Base-by-base conservation (phyloP, 2,113 vertebrate genomes). In the Pollimyrus isidori region DNA sequence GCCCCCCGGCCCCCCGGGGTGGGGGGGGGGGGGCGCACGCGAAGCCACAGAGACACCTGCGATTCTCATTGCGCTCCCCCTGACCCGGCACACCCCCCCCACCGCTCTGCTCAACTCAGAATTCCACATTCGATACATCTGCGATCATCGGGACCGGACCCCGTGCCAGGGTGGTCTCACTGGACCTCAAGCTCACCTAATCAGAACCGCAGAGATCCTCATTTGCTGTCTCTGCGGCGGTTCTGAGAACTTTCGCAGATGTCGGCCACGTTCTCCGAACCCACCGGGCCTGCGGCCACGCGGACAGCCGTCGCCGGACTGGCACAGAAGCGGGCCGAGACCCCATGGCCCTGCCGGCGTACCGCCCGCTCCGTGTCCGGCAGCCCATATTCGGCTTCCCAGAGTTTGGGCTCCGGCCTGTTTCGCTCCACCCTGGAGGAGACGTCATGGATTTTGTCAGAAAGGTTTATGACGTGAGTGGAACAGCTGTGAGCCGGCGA, bases 231-330 rank as follows among this genome's bases (percentile, higher is more conserved):
- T 90, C 93, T 91, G 92, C 94, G 93, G 93, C 91, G 94, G 93
- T 93, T 91, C 89, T 88, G 89, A 94, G 93, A 91, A 88, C 90
- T 93, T 96, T 95, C 93, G 93, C 95, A 96, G 95, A 96, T 96
- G 95, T 96, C 30, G 91, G 91, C 89, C 82, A 17, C 87, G 11
- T 56, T 83, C 88, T 89, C 45, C 45, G 89, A 76, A 53, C 35
- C 84, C 52, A 83, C 30, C 9, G 46, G 39, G 49, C 82, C 88
- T 82, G 39, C 30, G 90, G 90, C 88, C 87, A 23, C 23, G 56
- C 50, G 53, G 26, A 80, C 82, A 82, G 7, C 56, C 89, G 46
- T 49, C 46, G 23, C 30, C 17, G 23, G 21, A 85, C 83, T 85
- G 46, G 23, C 42, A 11, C 23, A 3, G 45, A 85, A n/a, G 19